Percentiles rank a stretch among this genome's conserved stretches.
Conservation (phyloP, 2,113 vertebrate genomes). For the Petroica traversi region DNA sequence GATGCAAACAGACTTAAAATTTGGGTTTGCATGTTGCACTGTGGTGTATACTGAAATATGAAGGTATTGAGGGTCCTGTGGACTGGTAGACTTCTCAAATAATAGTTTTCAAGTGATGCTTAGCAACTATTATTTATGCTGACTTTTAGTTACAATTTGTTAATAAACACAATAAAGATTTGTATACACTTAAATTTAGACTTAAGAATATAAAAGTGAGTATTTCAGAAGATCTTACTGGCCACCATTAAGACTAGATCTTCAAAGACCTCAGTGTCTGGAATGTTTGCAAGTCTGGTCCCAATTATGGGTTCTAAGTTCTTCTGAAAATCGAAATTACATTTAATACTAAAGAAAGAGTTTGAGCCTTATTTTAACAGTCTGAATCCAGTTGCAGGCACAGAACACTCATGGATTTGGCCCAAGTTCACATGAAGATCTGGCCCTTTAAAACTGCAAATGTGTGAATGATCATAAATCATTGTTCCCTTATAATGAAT, state of each 20-base stretch:
- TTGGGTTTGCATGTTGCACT: background rate
- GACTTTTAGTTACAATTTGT: background rate
- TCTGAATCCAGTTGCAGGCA: background rate
- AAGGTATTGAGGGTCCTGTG: background rate
- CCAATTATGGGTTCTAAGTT: background rate
- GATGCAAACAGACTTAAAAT: background rate
- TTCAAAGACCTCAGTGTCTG: slow-evolving; percentile 10
- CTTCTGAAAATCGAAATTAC: slow-evolving; percentile 40
- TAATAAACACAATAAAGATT: background rate
- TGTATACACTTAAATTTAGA: background rate
- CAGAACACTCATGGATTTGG: background rate
- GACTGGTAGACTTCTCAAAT: background rate
- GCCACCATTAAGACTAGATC: background rate
- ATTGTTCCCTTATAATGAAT: background rate
- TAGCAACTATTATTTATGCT: background rate
- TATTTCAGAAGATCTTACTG: background rate
- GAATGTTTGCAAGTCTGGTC: slow-evolving; percentile 14
- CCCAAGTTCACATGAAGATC: background rate
- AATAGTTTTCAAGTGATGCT: background rate
- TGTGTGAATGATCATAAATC: background rate
- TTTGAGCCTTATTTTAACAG: slow-evolving; percentile 5
- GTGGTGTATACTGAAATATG: background rate
- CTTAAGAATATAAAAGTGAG: background rate
- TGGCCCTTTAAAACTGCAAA: background rate
- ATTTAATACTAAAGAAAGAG: slow-evolving; percentile 1